Evolutionary conservation across 2,797 vertebrate species (phyloP).

Genomic region (Pterois miles): DNA sequence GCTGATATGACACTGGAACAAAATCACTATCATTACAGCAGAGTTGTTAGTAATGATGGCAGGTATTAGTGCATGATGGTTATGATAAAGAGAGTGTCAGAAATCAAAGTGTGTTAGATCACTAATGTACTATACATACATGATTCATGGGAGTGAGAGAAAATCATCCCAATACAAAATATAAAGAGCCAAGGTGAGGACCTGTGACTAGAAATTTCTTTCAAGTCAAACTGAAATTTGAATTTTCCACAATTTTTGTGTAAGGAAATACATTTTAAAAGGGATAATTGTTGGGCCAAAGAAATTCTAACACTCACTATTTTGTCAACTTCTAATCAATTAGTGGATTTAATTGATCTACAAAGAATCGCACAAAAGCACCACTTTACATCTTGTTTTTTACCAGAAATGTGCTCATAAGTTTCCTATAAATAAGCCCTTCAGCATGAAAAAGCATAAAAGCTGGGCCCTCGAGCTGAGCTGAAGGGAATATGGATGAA

Average conservation of each 20-base stretch:
- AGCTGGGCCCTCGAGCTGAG: background rate
- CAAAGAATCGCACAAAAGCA: too few relatives aligned
- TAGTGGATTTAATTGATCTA: too few relatives aligned
- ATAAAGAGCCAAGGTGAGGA: background rate
- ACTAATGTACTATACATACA: slow-evolving; percentile 7
- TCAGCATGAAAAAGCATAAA: too few relatives aligned
- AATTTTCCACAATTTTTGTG: background rate
- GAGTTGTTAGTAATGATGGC: slow-evolving; percentile 15
- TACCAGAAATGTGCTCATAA: too few relatives aligned
- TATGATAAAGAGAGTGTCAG: slow-evolving; percentile 37
- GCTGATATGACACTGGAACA: slow-evolving; percentile 9
- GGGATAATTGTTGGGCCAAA: too few relatives aligned
- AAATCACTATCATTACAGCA: slow-evolving; percentile 28
- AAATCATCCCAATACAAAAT: background rate
- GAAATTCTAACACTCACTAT: too few relatives aligned
- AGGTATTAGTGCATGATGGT: slow-evolving; percentile 33
- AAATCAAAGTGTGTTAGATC: background rate
- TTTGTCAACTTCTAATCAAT: too few relatives aligned
- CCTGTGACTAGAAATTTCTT: background rate
- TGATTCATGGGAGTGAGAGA: slow-evolving; percentile 3
- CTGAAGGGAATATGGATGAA: slow-evolving; percentile 36
- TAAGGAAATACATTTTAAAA: background rate
- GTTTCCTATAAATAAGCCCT: too few relatives aligned
- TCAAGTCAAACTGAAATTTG: background rate
- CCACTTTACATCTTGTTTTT: too few relatives aligned